Evolutionary conservation across 2,888 invertebrate genomes (phyloP), one percentile per base, ranked within the genome.

Genomic region (Parthenolecanium corni): DNA sequence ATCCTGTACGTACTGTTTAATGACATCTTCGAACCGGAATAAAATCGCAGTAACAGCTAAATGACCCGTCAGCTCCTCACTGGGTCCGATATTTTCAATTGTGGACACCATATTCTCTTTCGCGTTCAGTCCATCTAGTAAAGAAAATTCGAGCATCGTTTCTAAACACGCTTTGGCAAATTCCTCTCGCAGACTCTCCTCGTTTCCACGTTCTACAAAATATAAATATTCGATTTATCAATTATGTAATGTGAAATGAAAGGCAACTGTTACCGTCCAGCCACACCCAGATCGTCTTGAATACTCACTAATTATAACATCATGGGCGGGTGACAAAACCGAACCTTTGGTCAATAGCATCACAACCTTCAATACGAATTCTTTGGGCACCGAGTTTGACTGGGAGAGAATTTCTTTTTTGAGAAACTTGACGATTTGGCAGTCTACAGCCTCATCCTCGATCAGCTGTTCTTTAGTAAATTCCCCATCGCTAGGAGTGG

Each of bases 101-200:
- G 70, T 70, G 31, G 72, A 68, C n/a, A 72, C 70, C 31, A 75
- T 62, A 20, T 71, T 71, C 62, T 73, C 72, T 53, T 75, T 74
- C 23, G 70, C 71, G 52, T 72, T 75, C 42, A 82, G 76, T 66
- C 87, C 87, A 69, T 89, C 88, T 4, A 89, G 76, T 71, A 87
- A 80, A 0, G 95, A 95, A 76, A 94, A 95, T 74, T 95, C 93
- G 51, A 96, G 78, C 23, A 96, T 76, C 0, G 95, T 95, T 75
- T 96, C 95, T 72, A 96, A 96, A 72, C 96, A 96, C 0, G 89
- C 88, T 72, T 94, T 88, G 49, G 96, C 95, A 76, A 96, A 95
- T 72, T 95, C 94, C 75, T 96, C 95, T 18, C 95, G 77, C 67
- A 94, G 79, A 65, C 89, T 85, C 0, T 73, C 72, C 64, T 68